These are phyloP conservation scores for Dioctria linearis DNA, from an alignment of 2,888 invertebrate genomes.

Conservation along the genomic window DNA sequence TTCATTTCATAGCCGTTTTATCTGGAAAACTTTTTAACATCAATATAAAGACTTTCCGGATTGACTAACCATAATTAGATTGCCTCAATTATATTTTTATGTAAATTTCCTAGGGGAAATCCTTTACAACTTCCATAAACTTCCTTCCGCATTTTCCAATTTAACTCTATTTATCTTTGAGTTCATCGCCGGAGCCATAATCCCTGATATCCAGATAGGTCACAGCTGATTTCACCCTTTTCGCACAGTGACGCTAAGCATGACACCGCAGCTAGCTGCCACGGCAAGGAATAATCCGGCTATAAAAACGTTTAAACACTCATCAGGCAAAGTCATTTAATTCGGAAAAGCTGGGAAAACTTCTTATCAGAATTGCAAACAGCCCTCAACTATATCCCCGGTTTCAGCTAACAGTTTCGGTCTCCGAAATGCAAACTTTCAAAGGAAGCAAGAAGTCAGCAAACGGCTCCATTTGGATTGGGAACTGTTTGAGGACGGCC, in stretches of 20 bases:
- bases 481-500: not conserved
- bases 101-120: not conserved
- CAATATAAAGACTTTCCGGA: too few relatives aligned
- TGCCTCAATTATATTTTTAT: slow-evolving; percentile 14
- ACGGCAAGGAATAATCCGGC: slow-evolving; percentile 45
- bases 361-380: slow-evolving; percentile 51
- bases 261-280: slow-evolving; percentile 35
- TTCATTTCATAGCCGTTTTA: too few relatives aligned
- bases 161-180: slow-evolving; percentile 28
- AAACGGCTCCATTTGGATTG: not conserved
- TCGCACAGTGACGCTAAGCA: slow-evolving; percentile 23
- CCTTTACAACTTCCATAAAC: not conserved
- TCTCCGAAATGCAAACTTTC: slow-evolving; percentile 34
- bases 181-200: slow-evolving; percentile 26
- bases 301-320: slow-evolving; percentile 53
- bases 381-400: slow-evolving; percentile 45
- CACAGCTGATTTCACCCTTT: slow-evolving; percentile 45
- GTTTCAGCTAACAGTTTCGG: slow-evolving; percentile 18
- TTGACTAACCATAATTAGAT: too few relatives aligned
- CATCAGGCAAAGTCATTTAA: slow-evolving; percentile 50
- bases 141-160: slow-evolving; percentile 34
- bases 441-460: not conserved
- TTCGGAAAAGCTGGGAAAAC: slow-evolving; percentile 46
- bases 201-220: slow-evolving; percentile 44
- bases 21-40: too few relatives aligned